Conservation (phyloP, 2,888 invertebrate genomes). For the Rhodophaea formosa region DNA sequence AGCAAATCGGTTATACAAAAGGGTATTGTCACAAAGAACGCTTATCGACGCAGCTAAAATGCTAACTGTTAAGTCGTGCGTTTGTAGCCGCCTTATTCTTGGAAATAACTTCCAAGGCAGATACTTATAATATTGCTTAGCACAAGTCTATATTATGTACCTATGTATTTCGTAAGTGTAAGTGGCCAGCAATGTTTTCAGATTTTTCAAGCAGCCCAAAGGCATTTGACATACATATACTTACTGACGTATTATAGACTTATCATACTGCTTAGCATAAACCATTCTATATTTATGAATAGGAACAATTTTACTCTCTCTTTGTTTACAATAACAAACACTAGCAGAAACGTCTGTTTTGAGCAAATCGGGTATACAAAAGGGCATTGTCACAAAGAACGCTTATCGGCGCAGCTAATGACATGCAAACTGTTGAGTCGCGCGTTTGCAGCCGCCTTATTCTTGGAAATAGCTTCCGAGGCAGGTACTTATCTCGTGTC, state of each 20-base stretch:
- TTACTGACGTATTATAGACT: too few relatives aligned
- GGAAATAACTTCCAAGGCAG: not conserved
- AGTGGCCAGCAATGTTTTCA: too few relatives aligned
- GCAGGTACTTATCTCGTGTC: conserved; percentile 2
- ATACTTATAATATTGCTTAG: too few relatives aligned
- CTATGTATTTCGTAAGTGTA: too few relatives aligned
- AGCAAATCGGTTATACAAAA: conserved; percentile 3
- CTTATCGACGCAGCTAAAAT: conserved; percentile 45
- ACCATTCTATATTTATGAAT: too few relatives aligned
- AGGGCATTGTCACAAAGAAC: conserved; percentile 26
- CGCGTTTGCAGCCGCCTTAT: conserved; percentile 26
- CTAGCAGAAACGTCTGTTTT: not conserved
- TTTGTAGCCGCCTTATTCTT: conserved; percentile 29
- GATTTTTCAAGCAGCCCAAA: too few relatives aligned
- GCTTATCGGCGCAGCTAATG: conserved; percentile 44
- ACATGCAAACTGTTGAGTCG: conserved; percentile 43
- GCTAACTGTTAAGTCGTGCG: conserved; percentile 37
- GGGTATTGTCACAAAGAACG: conserved; percentile 26
- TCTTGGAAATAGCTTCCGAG: conserved; percentile 22
- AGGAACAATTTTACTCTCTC: too few relatives aligned
- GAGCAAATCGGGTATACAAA: not conserved
- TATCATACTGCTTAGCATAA: too few relatives aligned
- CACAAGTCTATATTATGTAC: too few relatives aligned
- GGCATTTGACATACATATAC: too few relatives aligned
- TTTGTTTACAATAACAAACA: too few relatives aligned